Conservation (phyloP, 2,113 vertebrate species). For the Aptenodytes forsteri region DNA sequence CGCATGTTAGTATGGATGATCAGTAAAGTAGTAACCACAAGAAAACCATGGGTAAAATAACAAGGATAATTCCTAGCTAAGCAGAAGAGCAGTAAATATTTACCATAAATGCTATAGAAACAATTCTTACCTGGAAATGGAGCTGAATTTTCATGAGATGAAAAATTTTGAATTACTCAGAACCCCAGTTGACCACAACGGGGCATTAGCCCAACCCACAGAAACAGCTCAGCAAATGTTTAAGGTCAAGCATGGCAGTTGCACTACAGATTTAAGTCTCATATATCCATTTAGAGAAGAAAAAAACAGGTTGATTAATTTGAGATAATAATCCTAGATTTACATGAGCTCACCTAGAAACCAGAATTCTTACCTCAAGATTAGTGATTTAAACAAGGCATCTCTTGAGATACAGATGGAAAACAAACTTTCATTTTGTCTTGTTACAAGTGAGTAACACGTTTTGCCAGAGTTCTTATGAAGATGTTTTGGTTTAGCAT, state of each 20-base stretch:
- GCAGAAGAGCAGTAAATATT: not conserved
- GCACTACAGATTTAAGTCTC: not conserved
- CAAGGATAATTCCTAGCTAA: not conserved
- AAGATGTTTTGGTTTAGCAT: not conserved
- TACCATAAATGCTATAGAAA: not conserved
- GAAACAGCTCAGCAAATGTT: not conserved
- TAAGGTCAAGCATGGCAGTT: not conserved
- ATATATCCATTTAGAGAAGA: not conserved
- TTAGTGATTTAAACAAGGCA: not conserved
- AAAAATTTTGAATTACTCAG: not conserved
- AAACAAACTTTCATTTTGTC: not conserved
- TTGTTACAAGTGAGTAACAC: not conserved
- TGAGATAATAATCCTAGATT: not conserved
- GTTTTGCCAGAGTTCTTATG: not conserved
- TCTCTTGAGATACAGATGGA: not conserved
- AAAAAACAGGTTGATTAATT: not conserved
- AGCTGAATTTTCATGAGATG: not conserved
- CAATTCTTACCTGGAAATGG: not conserved
- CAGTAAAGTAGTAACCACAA: not conserved
- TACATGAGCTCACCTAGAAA: not conserved
- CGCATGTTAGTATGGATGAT: fast-evolving
- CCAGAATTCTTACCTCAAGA: not conserved
- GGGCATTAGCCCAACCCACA: not conserved
- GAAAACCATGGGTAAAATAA: not conserved
- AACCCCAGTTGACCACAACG: not conserved